A percentile compares a stretch with the other conserved stretches of the same genome.
phyloP scores from a whole-genome alignment of 2,113 vertebrate genomes.

The Rhinolophus ferrumequinum region DNA sequence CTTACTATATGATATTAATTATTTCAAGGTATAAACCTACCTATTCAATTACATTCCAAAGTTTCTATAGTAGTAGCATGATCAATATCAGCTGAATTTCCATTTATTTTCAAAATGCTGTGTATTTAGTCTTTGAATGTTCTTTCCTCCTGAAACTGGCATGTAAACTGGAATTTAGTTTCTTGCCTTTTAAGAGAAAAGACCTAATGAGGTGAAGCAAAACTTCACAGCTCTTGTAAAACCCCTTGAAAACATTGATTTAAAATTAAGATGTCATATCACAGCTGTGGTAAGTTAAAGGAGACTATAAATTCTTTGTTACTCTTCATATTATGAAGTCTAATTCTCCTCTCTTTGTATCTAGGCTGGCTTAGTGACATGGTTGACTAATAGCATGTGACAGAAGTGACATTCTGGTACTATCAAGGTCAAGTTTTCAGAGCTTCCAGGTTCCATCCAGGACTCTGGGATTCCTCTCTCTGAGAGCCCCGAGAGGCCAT shows the following conservation, averaged over 20 bases:
- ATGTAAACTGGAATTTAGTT: not conserved
- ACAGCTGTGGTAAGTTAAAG: not conserved
- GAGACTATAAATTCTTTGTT: not conserved
- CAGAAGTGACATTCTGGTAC: not conserved
- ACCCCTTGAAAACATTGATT: not conserved
- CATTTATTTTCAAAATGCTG: not conserved
- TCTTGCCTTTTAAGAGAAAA: not conserved
- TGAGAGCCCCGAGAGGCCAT: not conserved
- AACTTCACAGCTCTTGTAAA: not conserved
- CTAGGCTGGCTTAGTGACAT: not conserved
- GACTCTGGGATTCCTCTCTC: not conserved
- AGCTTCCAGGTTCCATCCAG: not conserved
- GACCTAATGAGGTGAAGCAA: not conserved
- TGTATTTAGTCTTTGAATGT: not conserved
- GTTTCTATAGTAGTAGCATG: not conserved
- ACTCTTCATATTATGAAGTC: not conserved
- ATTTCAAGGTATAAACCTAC: not conserved
- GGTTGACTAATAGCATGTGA: not conserved
- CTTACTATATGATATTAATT: not conserved
- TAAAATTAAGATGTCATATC: conserved; percentile 8
- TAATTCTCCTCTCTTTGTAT: not conserved
- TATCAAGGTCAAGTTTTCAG: not conserved
- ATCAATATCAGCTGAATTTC: not conserved
- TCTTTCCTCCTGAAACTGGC: not conserved
- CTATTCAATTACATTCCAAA: not conserved